These are phyloP conservation scores for Lithodes maja DNA, from an alignment of 2,888 invertebrate species.

Conservation along the genomic window DNA sequence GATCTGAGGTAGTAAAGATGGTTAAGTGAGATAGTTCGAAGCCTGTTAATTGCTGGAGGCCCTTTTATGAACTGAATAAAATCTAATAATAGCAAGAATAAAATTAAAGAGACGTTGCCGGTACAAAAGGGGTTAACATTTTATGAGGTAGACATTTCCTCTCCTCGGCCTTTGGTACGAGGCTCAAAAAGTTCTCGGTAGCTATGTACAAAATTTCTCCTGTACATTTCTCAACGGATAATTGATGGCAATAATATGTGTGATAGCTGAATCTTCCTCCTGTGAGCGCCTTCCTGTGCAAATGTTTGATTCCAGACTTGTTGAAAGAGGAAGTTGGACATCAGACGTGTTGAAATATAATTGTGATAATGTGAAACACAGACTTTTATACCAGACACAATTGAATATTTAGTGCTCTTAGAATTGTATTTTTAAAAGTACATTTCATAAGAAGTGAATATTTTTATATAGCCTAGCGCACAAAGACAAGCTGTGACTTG, in stretches of 20 bases:
- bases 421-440: conserved; percentile 11
- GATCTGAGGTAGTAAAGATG: too few species aligned
- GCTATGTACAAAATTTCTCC: not conserved
- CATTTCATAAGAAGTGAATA: conserved; percentile 12
- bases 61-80: too few species aligned
- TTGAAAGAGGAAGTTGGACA: not conserved
- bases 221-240: not conserved
- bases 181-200: too few species aligned
- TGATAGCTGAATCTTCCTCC: not conserved
- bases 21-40: too few species aligned
- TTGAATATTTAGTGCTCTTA: not conserved
- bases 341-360: not conserved
- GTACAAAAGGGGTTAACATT: too few species aligned
- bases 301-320: not conserved
- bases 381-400: not conserved
- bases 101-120: too few species aligned
- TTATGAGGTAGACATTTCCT: too few species aligned
- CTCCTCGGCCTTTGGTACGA: too few species aligned
- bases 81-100: too few species aligned
- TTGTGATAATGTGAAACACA: not conserved
- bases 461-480: not conserved
- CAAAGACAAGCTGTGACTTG: not conserved
- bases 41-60: too few species aligned
- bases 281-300: not conserved
- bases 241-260: not conserved